These are phyloP conservation scores for Seriola quinqueradiata DNA, from an alignment of 2,113 vertebrate species.

Conservation along the genomic window DNA sequence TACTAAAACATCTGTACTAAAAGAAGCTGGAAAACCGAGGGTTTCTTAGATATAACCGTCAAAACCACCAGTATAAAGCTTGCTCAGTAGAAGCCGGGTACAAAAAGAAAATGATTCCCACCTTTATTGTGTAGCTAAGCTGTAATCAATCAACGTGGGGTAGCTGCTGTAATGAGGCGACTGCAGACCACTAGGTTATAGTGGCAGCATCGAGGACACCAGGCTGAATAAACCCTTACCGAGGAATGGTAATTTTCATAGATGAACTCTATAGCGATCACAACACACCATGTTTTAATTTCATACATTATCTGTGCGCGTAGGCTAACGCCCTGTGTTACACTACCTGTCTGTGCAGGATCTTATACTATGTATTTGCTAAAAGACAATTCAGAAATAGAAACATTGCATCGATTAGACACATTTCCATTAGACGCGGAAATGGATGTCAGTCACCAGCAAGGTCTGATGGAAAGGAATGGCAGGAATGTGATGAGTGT, in stretches of 20 bases:
- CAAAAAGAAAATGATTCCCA: not conserved
- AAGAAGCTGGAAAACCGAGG: not conserved
- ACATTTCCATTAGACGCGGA: constrained; percentile 28
- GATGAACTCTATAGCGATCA: not conserved
- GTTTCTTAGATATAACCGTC: not conserved
- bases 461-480: constrained; percentile 60
- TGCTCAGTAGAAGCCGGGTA: not conserved
- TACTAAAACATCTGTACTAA: not conserved
- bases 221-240: not conserved
- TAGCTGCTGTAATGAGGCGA: not conserved
- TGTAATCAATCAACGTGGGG: constrained; percentile 29
- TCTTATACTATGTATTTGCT: constrained; percentile 32
- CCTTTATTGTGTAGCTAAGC: not conserved
- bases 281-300: not conserved
- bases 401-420: constrained; percentile 49
- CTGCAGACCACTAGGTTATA: constrained; percentile 14
- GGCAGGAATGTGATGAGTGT: constrained; percentile 77
- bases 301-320: not conserved
- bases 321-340: constrained; percentile 25
- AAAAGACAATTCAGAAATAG: constrained; percentile 52
- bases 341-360: constrained; percentile 14
- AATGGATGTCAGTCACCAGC: constrained; percentile 41
- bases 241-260: not conserved
- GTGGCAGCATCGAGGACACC: not conserved
- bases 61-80: not conserved